Conservation (phyloP, 2,113 vertebrate genomes). For the Ardeotis arabs region DNA sequence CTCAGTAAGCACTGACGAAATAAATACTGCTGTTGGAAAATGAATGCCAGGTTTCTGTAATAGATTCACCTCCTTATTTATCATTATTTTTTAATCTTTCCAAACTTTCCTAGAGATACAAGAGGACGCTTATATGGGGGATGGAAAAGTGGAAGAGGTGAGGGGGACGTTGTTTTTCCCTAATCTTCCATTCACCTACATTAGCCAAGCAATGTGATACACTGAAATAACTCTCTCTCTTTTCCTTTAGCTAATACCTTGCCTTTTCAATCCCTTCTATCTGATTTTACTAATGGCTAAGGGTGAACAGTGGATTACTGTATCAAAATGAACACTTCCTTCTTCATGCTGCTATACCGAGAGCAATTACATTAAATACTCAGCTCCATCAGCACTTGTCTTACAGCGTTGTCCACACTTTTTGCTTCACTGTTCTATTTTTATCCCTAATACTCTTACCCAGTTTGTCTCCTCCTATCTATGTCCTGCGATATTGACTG, state of each 20-base stretch:
- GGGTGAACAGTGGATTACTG: constrained; percentile 11
- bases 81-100: background rate
- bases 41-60: background rate
- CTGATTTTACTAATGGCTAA: constrained; percentile 42
- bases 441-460: constrained; percentile 34
- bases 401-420: background rate
- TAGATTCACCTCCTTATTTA: background rate
- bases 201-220: background rate
- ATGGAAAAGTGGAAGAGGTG: background rate
- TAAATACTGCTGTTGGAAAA: background rate
- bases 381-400: background rate
- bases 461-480: constrained; percentile 57
- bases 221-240: constrained; percentile 2
- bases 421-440: constrained; percentile 33
- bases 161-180: background rate
- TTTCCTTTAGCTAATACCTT: constrained; percentile 19
- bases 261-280: background rate
- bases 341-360: background rate
- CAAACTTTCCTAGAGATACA: background rate
- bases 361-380: constrained; percentile 57
- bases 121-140: background rate
- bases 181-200: background rate
- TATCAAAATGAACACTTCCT: constrained; percentile 43
- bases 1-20: background rate
- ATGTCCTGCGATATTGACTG: constrained; percentile 61